Conservation (phyloP, 2,113 vertebrate genomes). For the Ptilorrhoa leucosticta region DNA sequence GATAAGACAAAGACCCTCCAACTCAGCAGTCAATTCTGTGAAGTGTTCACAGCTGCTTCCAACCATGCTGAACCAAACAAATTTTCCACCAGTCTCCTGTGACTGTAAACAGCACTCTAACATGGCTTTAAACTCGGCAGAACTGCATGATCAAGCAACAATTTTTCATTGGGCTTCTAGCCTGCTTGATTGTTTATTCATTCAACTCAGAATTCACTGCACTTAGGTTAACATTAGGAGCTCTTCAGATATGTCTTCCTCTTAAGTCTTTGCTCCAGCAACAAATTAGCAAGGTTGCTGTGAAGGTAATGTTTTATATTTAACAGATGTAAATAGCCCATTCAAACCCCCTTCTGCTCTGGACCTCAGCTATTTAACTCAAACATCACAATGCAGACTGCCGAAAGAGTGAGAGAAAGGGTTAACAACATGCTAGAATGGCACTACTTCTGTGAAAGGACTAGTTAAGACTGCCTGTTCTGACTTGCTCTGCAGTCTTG, state of each 20-base stretch:
- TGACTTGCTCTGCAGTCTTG: not conserved
- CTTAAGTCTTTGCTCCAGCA: not conserved
- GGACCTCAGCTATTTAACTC: not conserved
- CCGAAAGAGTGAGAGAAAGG: not conserved
- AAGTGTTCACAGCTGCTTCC: constrained; percentile 51
- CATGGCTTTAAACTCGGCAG: not conserved
- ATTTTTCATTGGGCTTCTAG: not conserved
- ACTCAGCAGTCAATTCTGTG: not conserved
- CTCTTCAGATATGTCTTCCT: not conserved
- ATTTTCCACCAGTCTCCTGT: not conserved
- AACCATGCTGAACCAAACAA: constrained; percentile 3
- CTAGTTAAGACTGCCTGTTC: not conserved
- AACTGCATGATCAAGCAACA: not conserved
- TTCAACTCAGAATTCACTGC: not conserved
- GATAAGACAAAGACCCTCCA: not conserved
- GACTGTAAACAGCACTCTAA: not conserved
- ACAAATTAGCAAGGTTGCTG: not conserved
- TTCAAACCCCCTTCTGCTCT: not conserved
- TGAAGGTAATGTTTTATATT: not conserved
- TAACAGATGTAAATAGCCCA: not conserved
- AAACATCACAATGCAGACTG: not conserved
- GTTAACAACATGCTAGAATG: not conserved
- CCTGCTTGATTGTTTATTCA: not conserved
- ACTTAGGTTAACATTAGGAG: not conserved
- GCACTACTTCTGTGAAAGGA: not conserved